These are phyloP conservation scores for Drosophila bocki DNA, from an alignment of 1,140 invertebrate genomes.

Conservation along the genomic window DNA sequence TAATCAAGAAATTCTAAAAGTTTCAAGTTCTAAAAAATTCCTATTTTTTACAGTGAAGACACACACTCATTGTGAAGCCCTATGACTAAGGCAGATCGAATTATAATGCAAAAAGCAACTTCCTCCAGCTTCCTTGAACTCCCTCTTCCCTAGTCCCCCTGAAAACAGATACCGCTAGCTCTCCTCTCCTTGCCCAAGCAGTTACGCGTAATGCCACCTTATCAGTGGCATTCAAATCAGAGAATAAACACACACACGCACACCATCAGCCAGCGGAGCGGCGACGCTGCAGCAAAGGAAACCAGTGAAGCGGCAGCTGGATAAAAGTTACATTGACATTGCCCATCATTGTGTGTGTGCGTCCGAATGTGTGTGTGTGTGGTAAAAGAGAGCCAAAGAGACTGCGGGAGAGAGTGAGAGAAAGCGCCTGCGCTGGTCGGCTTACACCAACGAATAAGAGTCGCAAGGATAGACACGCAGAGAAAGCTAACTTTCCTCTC, in stretches of 20 bases:
- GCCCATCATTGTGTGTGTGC: conserved; percentile 39
- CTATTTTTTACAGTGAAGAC: not conserved
- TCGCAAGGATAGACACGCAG: conserved; percentile 48
- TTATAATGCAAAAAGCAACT: conserved; percentile 63
- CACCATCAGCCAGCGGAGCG: conserved; percentile 9
- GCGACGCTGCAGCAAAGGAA: conserved; percentile 67
- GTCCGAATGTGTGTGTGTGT: conserved; percentile 1
- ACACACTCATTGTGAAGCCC: conserved; percentile 16
- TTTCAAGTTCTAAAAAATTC: not conserved
- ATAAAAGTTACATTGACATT: conserved; percentile 83
- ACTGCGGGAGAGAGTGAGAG: conserved; percentile 49
- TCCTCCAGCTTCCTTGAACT: not conserved
- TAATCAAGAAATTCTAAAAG: not conserved
- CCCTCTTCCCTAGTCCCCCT: not conserved
- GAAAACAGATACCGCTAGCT: not conserved
- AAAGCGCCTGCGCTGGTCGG: conserved; percentile 56
- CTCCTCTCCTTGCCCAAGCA: not conserved
- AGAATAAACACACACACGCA: conserved; percentile 59
- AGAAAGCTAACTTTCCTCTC: conserved; percentile 33
- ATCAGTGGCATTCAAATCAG: conserved; percentile 83
- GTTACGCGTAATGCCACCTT: conserved; percentile 66
- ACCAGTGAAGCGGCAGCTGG: conserved; percentile 78
- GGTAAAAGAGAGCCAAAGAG: conserved; percentile 13
- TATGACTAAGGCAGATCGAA: conserved; percentile 72
- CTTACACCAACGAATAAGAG: conserved; percentile 56